Percentiles rank a stretch among this genome's conserved stretches.
Evolutionary conservation across 2,113 vertebrate genomes (phyloP).

Genomic region (Pterophyllum scalare): DNA sequence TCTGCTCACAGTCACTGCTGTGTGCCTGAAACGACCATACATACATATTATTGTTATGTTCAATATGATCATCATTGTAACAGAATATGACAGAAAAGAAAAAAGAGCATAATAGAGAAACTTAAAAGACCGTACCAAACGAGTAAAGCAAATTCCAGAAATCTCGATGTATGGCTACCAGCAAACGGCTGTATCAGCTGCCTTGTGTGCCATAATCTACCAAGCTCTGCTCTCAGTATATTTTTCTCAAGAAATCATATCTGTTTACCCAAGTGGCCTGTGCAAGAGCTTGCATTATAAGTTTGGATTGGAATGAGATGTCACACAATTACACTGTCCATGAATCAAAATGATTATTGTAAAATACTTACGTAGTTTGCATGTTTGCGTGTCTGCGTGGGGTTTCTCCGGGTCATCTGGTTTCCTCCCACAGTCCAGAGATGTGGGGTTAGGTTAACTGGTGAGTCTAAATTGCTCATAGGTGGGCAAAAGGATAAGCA

Average conservation of each 20-base stretch:
- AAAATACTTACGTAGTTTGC: not conserved
- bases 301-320: not conserved
- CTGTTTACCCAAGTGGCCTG: not conserved
- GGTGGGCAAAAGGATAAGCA: too few relatives aligned
- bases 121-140: not conserved
- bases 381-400: too few relatives aligned
- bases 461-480: too few relatives aligned
- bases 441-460: too few relatives aligned
- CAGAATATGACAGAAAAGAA: not conserved
- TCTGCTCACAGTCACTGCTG: not conserved
- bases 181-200: not conserved
- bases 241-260: not conserved
- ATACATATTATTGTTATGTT: too few relatives aligned
- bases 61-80: too few relatives aligned
- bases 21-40: not conserved
- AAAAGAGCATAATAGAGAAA: not conserved
- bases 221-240: not conserved
- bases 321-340: not conserved
- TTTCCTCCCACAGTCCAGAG: too few relatives aligned
- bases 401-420: too few relatives aligned
- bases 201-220: not conserved
- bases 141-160: not conserved
- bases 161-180: not conserved
- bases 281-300: not conserved
- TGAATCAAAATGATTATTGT: not conserved